Percentiles rank a stretch among this genome's conserved stretches.
These are phyloP conservation scores for Lagodon rhomboides DNA, from an alignment of 2,797 vertebrate genomes.

Conservation along the genomic window DNA sequence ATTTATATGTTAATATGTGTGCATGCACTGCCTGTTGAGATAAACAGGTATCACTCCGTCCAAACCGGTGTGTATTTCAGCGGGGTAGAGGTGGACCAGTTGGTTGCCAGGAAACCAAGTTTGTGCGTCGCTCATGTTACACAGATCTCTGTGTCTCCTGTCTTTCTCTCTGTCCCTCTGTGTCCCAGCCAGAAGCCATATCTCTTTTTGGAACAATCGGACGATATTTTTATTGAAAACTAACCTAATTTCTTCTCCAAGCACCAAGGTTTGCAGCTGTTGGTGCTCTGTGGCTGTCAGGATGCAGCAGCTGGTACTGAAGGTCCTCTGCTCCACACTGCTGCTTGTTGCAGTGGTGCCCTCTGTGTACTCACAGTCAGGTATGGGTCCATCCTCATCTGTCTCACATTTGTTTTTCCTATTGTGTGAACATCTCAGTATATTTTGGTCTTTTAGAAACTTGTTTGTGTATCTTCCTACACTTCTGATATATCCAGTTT, in stretches of 20 bases:
- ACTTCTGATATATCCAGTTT: neutral
- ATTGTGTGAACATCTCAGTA: neutral
- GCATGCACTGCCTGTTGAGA: slow-evolving; percentile 6
- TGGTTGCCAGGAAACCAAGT: slow-evolving; percentile 78
- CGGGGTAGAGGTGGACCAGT: slow-evolving; percentile 57
- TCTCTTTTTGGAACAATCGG: slow-evolving; percentile 16
- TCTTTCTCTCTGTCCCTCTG: slow-evolving; percentile 47
- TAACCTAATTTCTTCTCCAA: neutral
- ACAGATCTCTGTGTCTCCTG: slow-evolving; percentile 56
- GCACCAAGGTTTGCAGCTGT: slow-evolving; percentile 13
- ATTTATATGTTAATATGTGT: neutral
- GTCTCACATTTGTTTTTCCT: neutral
- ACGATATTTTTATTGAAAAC: slow-evolving; percentile 9
- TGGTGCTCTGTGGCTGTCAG: slow-evolving; percentile 48
- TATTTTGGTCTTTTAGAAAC: neutral
- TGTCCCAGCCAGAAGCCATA: slow-evolving; percentile 25
- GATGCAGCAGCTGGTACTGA: slow-evolving; percentile 69
- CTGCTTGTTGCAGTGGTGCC: slow-evolving; percentile 67
- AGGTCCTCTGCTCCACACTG: slow-evolving; percentile 58
- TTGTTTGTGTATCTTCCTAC: neutral
- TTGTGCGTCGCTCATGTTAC: slow-evolving; percentile 77
- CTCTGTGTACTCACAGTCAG: slow-evolving; percentile 66
- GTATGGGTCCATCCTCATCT: slow-evolving; percentile 49
- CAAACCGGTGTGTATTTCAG: slow-evolving; percentile 74
- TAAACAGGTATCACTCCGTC: slow-evolving; percentile 64